Base-by-base conservation (phyloP, 92 coral and sea anemone species). In the Nematostella vectensis region DNA sequence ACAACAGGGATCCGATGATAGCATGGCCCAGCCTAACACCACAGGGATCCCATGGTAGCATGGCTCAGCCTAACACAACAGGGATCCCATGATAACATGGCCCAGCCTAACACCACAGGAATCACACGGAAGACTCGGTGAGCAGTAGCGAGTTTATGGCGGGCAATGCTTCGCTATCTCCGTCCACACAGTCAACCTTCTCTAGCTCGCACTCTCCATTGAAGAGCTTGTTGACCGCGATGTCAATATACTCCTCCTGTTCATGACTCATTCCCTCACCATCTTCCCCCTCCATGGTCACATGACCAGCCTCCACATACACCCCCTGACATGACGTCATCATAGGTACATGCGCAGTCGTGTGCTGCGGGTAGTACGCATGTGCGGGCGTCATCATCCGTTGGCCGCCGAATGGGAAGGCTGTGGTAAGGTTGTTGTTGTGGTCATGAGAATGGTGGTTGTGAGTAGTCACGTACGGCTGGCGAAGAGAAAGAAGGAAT, bases 151-250 rank as follows among this genome's bases (percentile, higher is more conserved):
- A 77, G 68, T 85, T 89, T 48, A 89, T 89, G 11, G 97, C 84
- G 19, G 97, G 97, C 47, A 89, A 77, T 2, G 85, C 68, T 19
- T 78, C 85, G 11, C 65, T 74, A 26, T 84, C 88, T 2, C 53
- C 61, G 22, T 85, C 94, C 0, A 77, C 89, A 50, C 88, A 82
- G 45, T 89, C 97, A 27, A 83, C 83, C 51, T 80, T 87, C 48
- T 76, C 96, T 47, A 88, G 63, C 74, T 88, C 96, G 57, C 85
- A 85, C 17, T 81, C 87, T 1, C 97, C 97, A 36, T 78, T 87
- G 36, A 89, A 89, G 29, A 89, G 75, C 69, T 74, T 89, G 49
- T 89, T 83, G 22, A 89, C 91, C 13, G 95, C 71, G 62, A 80
- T 87, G 69, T 82, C 87, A 22, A 89, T 85, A 67, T 62, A 54